Conservation (phyloP, 2,888 invertebrate genomes). For the Tenthredo scrophulariae region DNA sequence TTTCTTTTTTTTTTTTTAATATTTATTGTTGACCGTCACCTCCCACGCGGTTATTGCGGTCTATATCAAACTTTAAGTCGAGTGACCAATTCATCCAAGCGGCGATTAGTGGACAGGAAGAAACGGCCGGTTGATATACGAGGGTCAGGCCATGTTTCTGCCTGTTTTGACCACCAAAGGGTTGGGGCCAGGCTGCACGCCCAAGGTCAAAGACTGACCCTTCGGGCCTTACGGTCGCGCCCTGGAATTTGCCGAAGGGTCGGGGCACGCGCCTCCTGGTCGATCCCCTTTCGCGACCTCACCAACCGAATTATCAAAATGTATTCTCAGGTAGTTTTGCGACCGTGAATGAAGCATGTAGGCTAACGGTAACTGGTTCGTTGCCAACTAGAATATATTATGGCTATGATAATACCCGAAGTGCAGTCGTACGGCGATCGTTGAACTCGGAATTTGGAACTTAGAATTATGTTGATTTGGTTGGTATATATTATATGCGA, state of each 20-base stretch:
- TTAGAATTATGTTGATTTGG: not conserved
- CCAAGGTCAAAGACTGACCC: constrained; percentile 74
- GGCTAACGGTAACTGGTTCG: constrained; percentile 50
- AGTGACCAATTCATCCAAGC: constrained; percentile 49
- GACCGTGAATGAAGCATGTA: constrained; percentile 46
- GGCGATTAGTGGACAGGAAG: constrained; percentile 48
- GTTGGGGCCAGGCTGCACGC: constrained; percentile 75
- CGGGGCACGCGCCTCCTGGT: constrained; percentile 62
- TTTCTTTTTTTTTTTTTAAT: not conserved
- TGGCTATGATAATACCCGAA: too few species aligned
- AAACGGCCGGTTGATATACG: constrained; percentile 70
- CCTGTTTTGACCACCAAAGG: constrained; percentile 78
- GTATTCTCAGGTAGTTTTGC: constrained; percentile 53
- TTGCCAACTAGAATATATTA: constrained; percentile 17
- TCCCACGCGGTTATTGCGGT: constrained; percentile 32
- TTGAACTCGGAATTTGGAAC: constrained; percentile 14
- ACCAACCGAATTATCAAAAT: constrained; percentile 70
- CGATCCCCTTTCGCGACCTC: constrained; percentile 61
- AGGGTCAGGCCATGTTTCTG: constrained; percentile 78
- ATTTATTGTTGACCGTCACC: not conserved
- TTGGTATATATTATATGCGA: too few species aligned
- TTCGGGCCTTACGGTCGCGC: constrained; percentile 67
- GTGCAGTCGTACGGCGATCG: not conserved
- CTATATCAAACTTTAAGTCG: constrained; percentile 9
- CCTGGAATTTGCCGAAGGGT: constrained; percentile 66